Conservation (phyloP, 2,113 vertebrate species). For the Crotalus horridus region DNA sequence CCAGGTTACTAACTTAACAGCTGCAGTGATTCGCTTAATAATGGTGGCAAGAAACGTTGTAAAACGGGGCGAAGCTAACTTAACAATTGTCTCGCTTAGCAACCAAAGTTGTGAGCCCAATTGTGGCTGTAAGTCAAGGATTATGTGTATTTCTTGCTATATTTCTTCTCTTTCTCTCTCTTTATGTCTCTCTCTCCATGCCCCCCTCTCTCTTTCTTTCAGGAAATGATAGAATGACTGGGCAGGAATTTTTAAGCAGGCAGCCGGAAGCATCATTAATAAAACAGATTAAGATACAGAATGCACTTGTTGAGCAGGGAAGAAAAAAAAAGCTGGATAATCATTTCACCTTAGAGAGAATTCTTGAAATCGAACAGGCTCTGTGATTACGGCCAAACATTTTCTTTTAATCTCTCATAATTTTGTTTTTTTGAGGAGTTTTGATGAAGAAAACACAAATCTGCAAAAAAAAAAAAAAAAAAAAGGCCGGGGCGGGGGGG, state of each 20-base stretch:
- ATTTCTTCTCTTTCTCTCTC: neutral
- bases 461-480: neutral
- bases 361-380: slow-evolving; percentile 55
- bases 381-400: neutral
- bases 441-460: neutral
- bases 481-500: no score
- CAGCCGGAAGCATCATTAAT: neutral
- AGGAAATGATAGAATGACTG: neutral
- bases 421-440: neutral
- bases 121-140: neutral
- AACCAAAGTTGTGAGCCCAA: neutral
- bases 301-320: slow-evolving; percentile 19
- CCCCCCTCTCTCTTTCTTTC: neutral
- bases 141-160: neutral
- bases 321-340: slow-evolving; percentile 47
- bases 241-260: neutral
- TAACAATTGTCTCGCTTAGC: neutral
- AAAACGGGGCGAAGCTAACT: neutral
- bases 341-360: slow-evolving; percentile 65
- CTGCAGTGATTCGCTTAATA: neutral
- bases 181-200: no score
- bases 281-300: slow-evolving; percentile 22
- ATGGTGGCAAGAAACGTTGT: neutral
- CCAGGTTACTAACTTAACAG: neutral
- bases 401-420: neutral